Conservation (phyloP, 2,888 invertebrate species). For the Clivina fossor region DNA sequence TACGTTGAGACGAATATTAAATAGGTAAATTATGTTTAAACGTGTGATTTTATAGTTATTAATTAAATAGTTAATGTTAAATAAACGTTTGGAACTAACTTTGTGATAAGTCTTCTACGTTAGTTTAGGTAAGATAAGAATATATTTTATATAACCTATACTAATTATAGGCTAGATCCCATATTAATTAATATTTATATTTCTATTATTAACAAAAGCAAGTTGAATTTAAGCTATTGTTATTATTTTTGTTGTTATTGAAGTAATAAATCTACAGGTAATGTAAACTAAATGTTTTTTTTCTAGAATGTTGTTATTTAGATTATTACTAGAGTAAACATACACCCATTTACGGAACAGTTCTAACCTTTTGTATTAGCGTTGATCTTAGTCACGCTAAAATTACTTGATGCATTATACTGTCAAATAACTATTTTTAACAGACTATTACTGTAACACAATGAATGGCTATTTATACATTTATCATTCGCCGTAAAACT, state of each 20-base stretch:
- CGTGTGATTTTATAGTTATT: conserved; percentile 17
- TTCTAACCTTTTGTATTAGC: neutral
- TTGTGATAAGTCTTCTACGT: neutral
- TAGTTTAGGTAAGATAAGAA: conserved; percentile 19
- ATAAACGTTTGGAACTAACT: neutral
- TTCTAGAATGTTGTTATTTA: conserved; percentile 4
- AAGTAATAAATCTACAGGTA: no score
- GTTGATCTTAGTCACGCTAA: neutral
- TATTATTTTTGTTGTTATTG: no score
- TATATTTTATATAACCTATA: conserved; percentile 24
- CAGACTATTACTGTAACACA: neutral
- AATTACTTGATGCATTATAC: neutral
- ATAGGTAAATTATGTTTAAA: conserved; percentile 26
- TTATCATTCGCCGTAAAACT: conserved; percentile 4
- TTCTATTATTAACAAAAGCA: no score
- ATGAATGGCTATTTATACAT: neutral
- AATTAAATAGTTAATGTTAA: conserved; percentile 15
- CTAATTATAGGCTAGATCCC: no score
- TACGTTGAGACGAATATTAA: conserved; percentile 20
- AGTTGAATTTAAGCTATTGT: no score
- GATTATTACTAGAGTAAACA: neutral
- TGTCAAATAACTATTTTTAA: neutral
- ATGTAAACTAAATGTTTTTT: neutral
- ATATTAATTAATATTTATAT: no score
- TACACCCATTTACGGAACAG: neutral